Evolutionary conservation across 2,888 invertebrate genomes (phyloP).

Genomic region (Elysia crispata): DNA sequence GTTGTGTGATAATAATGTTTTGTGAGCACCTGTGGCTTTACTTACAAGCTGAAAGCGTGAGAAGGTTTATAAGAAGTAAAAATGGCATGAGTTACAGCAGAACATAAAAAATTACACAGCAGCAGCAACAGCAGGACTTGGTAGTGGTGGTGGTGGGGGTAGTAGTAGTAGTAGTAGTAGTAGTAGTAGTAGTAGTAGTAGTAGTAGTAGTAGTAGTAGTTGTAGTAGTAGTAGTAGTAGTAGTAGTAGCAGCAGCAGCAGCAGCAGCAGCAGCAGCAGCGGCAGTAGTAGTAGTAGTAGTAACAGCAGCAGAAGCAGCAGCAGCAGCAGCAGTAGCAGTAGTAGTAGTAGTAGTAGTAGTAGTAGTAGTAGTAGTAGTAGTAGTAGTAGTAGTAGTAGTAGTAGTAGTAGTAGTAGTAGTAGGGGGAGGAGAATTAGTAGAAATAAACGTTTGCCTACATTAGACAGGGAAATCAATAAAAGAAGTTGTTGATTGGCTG

Average conservation of each 20-base stretch:
- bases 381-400: slow-evolving; percentile 25
- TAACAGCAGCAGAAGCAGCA: too few species aligned
- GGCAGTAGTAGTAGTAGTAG: too few species aligned
- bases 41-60: too few species aligned
- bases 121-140: neutral
- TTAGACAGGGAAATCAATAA: too few species aligned
- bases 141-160: neutral
- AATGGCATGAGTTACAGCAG: too few species aligned
- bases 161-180: slow-evolving; percentile 21
- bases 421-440: too few species aligned
- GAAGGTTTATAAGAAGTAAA: too few species aligned
- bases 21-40: too few species aligned
- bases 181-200: slow-evolving; percentile 26
- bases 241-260: neutral
- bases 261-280: neutral
- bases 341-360: slow-evolving; percentile 26
- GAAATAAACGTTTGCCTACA: neutral
- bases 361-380: slow-evolving; percentile 25
- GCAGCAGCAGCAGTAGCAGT: too few species aligned
- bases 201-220: slow-evolving; percentile 24
- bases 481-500: too few species aligned
- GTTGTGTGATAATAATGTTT: too few species aligned
- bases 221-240: slow-evolving; percentile 25
- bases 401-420: slow-evolving; percentile 13
- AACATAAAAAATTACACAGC: neutral